Conservation (phyloP, 2,888 invertebrate genomes). For the Pristionchus entomophagus region DNA sequence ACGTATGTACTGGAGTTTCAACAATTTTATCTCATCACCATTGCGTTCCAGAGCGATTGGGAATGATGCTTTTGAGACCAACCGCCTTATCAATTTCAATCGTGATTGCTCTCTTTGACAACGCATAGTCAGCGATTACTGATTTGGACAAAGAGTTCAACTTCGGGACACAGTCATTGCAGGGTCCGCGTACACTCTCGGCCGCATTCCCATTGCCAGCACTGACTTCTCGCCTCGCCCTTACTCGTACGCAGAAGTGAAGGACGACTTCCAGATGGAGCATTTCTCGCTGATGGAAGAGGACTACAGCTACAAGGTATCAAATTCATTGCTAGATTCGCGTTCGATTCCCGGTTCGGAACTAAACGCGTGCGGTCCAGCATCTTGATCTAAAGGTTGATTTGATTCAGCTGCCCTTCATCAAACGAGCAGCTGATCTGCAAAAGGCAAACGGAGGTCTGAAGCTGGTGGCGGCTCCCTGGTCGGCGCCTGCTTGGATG, state of each 20-base stretch:
- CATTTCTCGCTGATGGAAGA: slow-evolving; percentile 83
- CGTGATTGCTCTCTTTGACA: too few relatives aligned
- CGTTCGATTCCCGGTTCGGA: background rate
- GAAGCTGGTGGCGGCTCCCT: slow-evolving; percentile 78
- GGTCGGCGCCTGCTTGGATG: slow-evolving; percentile 81
- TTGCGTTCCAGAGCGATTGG: too few relatives aligned
- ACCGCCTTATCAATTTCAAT: too few relatives aligned
- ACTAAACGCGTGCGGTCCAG: too few relatives aligned
- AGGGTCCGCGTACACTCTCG: slow-evolving; percentile 83
- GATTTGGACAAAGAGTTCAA: too few relatives aligned
- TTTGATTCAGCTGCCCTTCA: slow-evolving; percentile 58
- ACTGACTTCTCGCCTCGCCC: slow-evolving; percentile 85
- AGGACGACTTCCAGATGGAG: slow-evolving; percentile 79
- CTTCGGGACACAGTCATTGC: too few relatives aligned
- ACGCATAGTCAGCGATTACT: too few relatives aligned
- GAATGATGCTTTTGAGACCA: too few relatives aligned
- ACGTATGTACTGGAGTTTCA: too few relatives aligned
- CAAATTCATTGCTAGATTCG: background rate
- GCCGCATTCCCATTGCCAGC: slow-evolving; percentile 88
- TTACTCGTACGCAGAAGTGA: slow-evolving; percentile 64
- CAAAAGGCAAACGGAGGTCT: slow-evolving; percentile 54
- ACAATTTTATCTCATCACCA: too few relatives aligned
- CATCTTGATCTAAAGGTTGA: background rate
- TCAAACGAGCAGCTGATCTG: slow-evolving; percentile 37
- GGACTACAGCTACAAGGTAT: slow-evolving; percentile 83